phyloP scores from a whole-genome alignment of 2,888 invertebrate genomes.

The Drosophila planitibia region DNA sequence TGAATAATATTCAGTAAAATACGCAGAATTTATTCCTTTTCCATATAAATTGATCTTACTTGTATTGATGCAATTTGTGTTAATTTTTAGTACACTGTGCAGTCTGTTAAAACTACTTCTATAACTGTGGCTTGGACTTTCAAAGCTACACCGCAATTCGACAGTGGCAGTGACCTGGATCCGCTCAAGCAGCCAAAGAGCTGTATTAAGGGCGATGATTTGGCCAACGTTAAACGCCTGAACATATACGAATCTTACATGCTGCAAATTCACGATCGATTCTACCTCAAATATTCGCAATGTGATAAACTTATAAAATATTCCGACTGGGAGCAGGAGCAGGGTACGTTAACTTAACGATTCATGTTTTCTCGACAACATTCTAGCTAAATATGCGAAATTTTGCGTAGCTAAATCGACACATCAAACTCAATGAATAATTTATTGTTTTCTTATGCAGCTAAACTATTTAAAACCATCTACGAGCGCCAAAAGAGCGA shows the following conservation, averaged over 20 bases:
- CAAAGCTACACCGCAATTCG: slow-evolving; percentile 88
- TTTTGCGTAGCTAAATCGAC: not conserved
- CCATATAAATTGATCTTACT: not conserved
- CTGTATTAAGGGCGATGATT: slow-evolving; percentile 90
- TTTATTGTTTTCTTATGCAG: slow-evolving; percentile 27
- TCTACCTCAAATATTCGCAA: slow-evolving; percentile 91
- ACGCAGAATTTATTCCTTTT: not conserved
- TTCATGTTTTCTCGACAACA: not conserved
- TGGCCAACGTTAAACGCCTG: slow-evolving; percentile 92
- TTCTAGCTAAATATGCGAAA: not conserved
- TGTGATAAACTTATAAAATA: slow-evolving; percentile 91
- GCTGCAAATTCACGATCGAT: slow-evolving; percentile 95
- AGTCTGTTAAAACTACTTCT: slow-evolving; percentile 92
- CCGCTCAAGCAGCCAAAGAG: slow-evolving; percentile 89
- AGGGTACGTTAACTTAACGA: slow-evolving; percentile 85
- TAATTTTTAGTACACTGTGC: slow-evolving; percentile 90
- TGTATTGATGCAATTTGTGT: not conserved
- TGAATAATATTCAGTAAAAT: not conserved
- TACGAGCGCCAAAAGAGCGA: slow-evolving; percentile 51
- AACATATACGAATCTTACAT: slow-evolving; percentile 95
- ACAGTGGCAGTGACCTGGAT: slow-evolving; percentile 85
- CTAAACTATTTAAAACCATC: slow-evolving; percentile 43
- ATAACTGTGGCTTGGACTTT: slow-evolving; percentile 96
- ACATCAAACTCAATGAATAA: not conserved
- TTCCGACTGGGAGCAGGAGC: slow-evolving; percentile 91